Evolutionary conservation across 2,888 invertebrate species (phyloP).

Genomic region (Thymelicus lineola): DNA sequence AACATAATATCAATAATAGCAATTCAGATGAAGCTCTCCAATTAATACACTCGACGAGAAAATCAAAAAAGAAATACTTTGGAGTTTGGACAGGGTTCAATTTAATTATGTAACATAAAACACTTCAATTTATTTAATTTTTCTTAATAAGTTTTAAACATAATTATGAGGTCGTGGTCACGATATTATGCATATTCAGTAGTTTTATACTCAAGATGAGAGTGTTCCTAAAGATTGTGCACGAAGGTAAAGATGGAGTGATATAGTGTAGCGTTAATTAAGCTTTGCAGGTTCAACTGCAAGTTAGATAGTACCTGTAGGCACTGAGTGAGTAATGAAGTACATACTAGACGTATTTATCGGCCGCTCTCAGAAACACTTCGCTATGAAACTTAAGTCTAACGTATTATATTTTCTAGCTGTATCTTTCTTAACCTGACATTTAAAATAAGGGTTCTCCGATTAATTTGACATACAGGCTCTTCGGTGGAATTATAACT

Average conservation of each 20-base stretch:
- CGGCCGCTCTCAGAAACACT: constrained; percentile 11
- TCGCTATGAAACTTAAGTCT: constrained; percentile 17
- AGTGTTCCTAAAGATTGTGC: constrained; percentile 14
- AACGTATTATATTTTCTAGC: neutral
- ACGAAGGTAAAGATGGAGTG: constrained; percentile 23
- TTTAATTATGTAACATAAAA: neutral
- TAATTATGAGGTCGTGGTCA: constrained; percentile 22
- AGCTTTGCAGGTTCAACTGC: constrained; percentile 21
- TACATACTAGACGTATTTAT: constrained; percentile 16
- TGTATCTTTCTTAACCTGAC: too few relatives aligned
- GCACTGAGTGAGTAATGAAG: constrained; percentile 23
- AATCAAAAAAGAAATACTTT: constrained; percentile 18
- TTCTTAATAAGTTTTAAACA: constrained; percentile 10
- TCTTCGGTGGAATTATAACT: too few relatives aligned
- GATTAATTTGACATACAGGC: neutral
- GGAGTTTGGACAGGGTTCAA: constrained; percentile 23
- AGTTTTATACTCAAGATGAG: constrained; percentile 18
- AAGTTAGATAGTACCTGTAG: constrained; percentile 24
- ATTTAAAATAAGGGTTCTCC: too few relatives aligned
- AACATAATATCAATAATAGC: neutral
- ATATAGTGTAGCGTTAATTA: constrained; percentile 26
- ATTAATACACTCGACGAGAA: neutral
- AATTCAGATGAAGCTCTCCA: neutral
- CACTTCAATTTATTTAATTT: constrained; percentile 3
- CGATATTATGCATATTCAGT: constrained; percentile 22